Evolutionary conservation across 2,113 vertebrate species (phyloP).

Genomic region (Sitta europaea): DNA sequence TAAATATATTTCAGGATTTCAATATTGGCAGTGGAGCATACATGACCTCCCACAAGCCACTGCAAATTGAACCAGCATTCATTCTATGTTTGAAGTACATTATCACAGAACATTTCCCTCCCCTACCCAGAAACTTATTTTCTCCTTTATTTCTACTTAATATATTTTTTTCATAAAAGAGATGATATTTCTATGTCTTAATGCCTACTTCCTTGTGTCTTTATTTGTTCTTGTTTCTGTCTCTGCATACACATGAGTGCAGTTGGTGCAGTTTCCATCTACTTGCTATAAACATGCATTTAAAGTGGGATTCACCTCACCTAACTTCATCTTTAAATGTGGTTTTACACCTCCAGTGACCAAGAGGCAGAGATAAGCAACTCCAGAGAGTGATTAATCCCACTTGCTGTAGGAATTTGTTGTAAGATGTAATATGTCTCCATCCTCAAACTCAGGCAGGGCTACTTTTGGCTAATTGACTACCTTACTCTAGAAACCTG

Average conservation of each 20-base stretch:
- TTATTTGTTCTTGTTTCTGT: neutral
- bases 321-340: neutral
- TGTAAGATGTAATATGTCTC: neutral
- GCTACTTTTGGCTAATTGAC: neutral
- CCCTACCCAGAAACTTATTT: neutral
- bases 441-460: neutral
- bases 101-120: neutral
- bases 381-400: neutral
- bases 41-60: neutral
- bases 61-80: neutral
- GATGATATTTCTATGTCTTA: neutral
- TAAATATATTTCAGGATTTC: neutral
- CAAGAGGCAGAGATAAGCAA: neutral
- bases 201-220: neutral
- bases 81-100: neutral
- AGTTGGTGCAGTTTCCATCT: neutral
- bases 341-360: neutral
- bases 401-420: neutral
- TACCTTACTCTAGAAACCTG: neutral
- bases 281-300: neutral
- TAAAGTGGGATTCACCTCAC: neutral
- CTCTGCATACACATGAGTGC: neutral
- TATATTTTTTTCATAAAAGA: neutral
- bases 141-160: neutral
- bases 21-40: rapidly evolving